A percentile compares a stretch with the other conserved stretches of the same genome.
Conservation (phyloP, 2,888 invertebrate species). For the Platycheirus rosarum region DNA sequence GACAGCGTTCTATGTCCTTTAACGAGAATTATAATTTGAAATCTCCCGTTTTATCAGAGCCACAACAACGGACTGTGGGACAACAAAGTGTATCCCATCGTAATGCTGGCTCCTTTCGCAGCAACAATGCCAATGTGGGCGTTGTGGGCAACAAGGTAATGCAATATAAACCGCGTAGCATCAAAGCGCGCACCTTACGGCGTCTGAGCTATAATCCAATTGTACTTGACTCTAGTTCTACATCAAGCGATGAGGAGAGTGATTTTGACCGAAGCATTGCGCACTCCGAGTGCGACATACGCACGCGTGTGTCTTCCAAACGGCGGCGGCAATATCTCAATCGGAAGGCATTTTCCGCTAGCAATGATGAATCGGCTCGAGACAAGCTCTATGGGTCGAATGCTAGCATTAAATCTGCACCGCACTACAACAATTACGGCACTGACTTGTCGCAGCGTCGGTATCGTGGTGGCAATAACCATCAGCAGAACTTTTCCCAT, state of each 20-base stretch:
- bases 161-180: constrained; percentile 83
- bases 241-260: constrained; percentile 84
- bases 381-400: constrained; percentile 83
- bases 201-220: constrained; percentile 85
- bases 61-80: constrained; percentile 76
- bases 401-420: constrained; percentile 83
- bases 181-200: constrained; percentile 84
- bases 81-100: constrained; percentile 71
- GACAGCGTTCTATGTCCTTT: constrained; percentile 84
- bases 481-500: constrained; percentile 52
- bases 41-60: constrained; percentile 79
- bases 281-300: constrained; percentile 84
- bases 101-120: constrained; percentile 73
- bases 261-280: constrained; percentile 82
- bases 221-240: constrained; percentile 84
- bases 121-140: constrained; percentile 69
- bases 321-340: constrained; percentile 80
- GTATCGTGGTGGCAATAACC: constrained; percentile 48
- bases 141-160: constrained; percentile 67
- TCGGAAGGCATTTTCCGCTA: constrained; percentile 79
- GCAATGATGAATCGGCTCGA: constrained; percentile 78
- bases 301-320: constrained; percentile 79
- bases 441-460: constrained; percentile 73
- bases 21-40: constrained; percentile 83
- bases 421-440: constrained; percentile 82